Evolutionary conservation across 2,113 vertebrate genomes (phyloP).

Genomic region (Crotalus tigris): DNA sequence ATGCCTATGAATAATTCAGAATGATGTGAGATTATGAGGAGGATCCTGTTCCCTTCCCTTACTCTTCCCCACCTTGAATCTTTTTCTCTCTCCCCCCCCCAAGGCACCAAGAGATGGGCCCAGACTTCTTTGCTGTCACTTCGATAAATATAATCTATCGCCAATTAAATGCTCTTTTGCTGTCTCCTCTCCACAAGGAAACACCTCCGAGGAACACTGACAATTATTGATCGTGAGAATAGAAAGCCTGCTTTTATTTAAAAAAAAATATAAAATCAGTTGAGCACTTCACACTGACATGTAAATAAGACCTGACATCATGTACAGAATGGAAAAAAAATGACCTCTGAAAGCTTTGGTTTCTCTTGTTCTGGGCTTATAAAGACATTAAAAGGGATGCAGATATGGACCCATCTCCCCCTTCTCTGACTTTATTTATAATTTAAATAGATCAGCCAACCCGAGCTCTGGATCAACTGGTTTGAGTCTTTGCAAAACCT

Average conservation of each 20-base stretch:
- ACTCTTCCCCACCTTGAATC: neutral
- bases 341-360: constrained; percentile 89
- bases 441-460: constrained; percentile 43
- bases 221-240: constrained; percentile 78
- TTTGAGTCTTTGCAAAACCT: neutral
- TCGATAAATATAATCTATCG: constrained; percentile 96
- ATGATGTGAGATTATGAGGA: constrained; percentile 65
- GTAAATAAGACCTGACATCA: constrained; percentile 87
- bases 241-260: constrained; percentile 57
- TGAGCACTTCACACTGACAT: constrained; percentile 80
- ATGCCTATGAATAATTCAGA: constrained; percentile 91
- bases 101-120: constrained; percentile 74
- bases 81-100: neutral
- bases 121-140: constrained; percentile 78
- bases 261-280: constrained; percentile 43
- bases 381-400: constrained; percentile 80
- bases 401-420: constrained; percentile 46
- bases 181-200: constrained; percentile 82
- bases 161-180: constrained; percentile 96
- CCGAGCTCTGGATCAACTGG: neutral
- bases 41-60: constrained; percentile 26
- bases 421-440: neutral
- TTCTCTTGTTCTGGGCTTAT: constrained; percentile 71
- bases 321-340: constrained; percentile 80
- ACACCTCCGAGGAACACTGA: constrained; percentile 71